Base-by-base conservation (phyloP, 2,113 vertebrate species). In the Isichthys henryi region DNA sequence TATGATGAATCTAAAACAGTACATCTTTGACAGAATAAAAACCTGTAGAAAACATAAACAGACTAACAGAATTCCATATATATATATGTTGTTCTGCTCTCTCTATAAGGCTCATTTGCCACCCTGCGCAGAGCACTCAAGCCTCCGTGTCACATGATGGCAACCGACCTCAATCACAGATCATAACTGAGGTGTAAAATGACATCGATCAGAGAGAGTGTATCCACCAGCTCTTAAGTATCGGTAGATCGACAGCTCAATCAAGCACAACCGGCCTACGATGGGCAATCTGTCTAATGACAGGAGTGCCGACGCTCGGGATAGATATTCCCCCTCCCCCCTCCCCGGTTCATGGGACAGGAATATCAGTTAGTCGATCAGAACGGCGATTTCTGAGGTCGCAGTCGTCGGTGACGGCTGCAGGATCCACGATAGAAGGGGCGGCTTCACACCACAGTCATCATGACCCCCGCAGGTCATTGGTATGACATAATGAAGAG, bases 281-380 rank as follows among this genome's bases (percentile, higher is more conserved):
- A 35, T 27, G 52, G 21, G n/a, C 56, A 77, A 86, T 85, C 53
- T 10, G 48, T 66, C 62, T 90, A 90, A 87, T 90, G 48, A 86
- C 53, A 31, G 66, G n/a, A 86, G 84, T 62, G 21, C 7, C 19
- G 17, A 19, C n/a, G 48, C 45, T 39, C 48, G 10, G 48, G 48
- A 15, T 19, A 31, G 15, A 77, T 23, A 48, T 1, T 0, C 19
- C 19, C 39, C 48, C 21, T 43, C 43, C 49, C 11, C 49, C 6
- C 39, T 3, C 8, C 80, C 46, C 31, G 5, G 5, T 19, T 53
- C 8, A n/a, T 2, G n/a, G 70, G 46, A 83, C 50, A 45, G 43
- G 39, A 9, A 62, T 52, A 84, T 46, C 35, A 43, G 80, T 35
- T 8, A 50, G 50, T 46, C 2, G 21, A 89, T 74, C 31, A 31